phyloP scores from a whole-genome alignment of 2,888 invertebrate genomes.

The Hemithea aestivaria region DNA sequence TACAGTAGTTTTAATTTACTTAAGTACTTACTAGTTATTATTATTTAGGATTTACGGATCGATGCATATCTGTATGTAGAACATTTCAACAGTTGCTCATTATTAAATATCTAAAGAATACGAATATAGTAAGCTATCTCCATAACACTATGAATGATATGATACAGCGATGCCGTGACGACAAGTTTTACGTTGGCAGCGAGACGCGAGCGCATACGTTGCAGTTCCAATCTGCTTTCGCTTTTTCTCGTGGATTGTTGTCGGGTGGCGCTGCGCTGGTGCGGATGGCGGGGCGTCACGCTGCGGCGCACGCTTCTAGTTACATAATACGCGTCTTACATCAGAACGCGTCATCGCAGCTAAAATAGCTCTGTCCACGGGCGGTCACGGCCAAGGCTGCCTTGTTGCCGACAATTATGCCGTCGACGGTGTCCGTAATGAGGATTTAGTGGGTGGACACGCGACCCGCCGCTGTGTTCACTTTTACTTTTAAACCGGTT shows the following conservation, averaged over 20 bases:
- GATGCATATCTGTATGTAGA: too few species aligned
- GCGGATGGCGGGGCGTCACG: constrained; percentile 31
- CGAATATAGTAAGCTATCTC: too few species aligned
- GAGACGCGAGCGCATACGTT: constrained; percentile 23
- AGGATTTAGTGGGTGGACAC: constrained; percentile 76
- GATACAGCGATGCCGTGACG: too few species aligned
- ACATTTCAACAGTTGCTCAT: too few species aligned
- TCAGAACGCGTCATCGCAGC: constrained; percentile 69
- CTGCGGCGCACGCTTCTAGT: constrained; percentile 52
- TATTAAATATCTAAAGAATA: too few species aligned
- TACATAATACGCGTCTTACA: constrained; percentile 66
- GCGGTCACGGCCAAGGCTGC: constrained; percentile 78
- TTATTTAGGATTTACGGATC: neutral
- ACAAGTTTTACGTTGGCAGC: too few species aligned
- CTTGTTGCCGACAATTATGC: constrained; percentile 67
- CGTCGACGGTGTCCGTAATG: constrained; percentile 60
- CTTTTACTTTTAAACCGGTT: constrained; percentile 77
- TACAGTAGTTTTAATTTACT: constrained; percentile 3
- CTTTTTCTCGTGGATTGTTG: constrained; percentile 48
- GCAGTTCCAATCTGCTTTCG: constrained; percentile 69
- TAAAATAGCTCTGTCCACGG: constrained; percentile 70
- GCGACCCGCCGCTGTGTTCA: constrained; percentile 56
- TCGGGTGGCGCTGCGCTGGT: constrained; percentile 3
- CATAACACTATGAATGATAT: too few species aligned
- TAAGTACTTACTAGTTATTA: constrained; percentile 22